Conservation (phyloP, 2,797 vertebrate genomes). For the Glossophaga mutica region DNA sequence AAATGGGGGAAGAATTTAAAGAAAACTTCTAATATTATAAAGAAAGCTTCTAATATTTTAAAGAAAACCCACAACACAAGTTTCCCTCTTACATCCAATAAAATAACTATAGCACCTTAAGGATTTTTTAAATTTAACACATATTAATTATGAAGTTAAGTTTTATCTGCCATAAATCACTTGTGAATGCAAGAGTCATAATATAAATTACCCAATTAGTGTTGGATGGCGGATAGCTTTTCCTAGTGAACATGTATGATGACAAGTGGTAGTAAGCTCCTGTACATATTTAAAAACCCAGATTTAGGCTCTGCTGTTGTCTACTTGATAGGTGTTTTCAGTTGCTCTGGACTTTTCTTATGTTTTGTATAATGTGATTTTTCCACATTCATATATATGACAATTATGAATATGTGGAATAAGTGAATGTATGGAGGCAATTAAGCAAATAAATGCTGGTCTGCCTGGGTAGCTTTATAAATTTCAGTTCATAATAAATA, state of each 20-base stretch:
- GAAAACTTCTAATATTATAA: not conserved
- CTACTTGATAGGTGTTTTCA: not conserved
- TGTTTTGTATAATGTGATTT: not conserved
- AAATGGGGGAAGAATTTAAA: slow-evolving; percentile 33
- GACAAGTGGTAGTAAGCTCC: not conserved
- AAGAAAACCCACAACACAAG: not conserved
- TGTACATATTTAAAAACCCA: not conserved
- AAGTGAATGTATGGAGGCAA: not conserved
- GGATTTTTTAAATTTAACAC: not conserved
- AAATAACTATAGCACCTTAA: not conserved
- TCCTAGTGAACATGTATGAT: not conserved
- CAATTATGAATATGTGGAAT: not conserved
- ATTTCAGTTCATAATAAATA: not conserved
- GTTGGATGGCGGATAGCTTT: not conserved
- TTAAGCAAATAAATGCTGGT: not conserved
- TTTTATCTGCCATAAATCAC: not conserved
- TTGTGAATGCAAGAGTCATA: not conserved
- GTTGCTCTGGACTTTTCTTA: not conserved
- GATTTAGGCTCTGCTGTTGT: not conserved
- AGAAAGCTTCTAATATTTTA: not conserved
- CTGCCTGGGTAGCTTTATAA: not conserved
- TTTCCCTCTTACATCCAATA: not conserved
- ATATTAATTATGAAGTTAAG: slow-evolving; percentile 20
- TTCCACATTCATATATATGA: not conserved
- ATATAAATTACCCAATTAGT: not conserved